Base-by-base conservation (phyloP, 2,797 vertebrate species). In the Sebastes itinus region DNA sequence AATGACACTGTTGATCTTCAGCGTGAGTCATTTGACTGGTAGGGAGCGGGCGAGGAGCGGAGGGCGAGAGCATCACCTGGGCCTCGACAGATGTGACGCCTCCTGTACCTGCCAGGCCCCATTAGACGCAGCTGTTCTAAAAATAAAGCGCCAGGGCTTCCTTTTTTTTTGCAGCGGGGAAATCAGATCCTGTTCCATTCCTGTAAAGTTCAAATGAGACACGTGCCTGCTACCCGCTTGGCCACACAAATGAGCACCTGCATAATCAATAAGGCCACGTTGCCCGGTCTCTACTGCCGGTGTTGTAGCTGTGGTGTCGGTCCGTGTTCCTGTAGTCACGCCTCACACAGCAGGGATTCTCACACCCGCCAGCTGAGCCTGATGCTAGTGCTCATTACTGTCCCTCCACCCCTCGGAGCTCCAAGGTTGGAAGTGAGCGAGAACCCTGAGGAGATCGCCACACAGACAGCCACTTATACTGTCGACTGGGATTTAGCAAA, bases 31-130 rank as follows among this genome's bases (percentile, higher is more conserved):
- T 94, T 95, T 94, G 93, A 94, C 92, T 94, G 85, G 90, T 89
- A 78, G 74, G 88, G 88, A 89, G 83, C 2, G 35, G 83, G 87
- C 67, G 80, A 87, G 88, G 86, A 88, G 90, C 2, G 87, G 83
- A 80, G 85, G 87, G 88, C 77, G 80, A 81, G 88, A 90, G 89
- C 87, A 72, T 94, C 95, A 95, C 94, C 94, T 92, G 94, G 94
- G 87, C 90, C 92, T 93, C 88, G 79, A 95, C 94, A 95, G 94
- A 95, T 95, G 94, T 94, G 94, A 94, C 85, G 88, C 94, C 94
- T 95, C 94, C 95, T 95, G 94, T 95, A 95, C 93, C 94, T 94
- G 95, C 95, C 95, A 95, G 92, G 93, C 92, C 91, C 95, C 93
- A 95, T 95, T 95, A 96, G 90, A 93, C 67, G 86, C 92, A 94